These are phyloP conservation scores for Macropodus opercularis DNA, from an alignment of 2,797 vertebrate genomes.

Conservation along the genomic window DNA sequence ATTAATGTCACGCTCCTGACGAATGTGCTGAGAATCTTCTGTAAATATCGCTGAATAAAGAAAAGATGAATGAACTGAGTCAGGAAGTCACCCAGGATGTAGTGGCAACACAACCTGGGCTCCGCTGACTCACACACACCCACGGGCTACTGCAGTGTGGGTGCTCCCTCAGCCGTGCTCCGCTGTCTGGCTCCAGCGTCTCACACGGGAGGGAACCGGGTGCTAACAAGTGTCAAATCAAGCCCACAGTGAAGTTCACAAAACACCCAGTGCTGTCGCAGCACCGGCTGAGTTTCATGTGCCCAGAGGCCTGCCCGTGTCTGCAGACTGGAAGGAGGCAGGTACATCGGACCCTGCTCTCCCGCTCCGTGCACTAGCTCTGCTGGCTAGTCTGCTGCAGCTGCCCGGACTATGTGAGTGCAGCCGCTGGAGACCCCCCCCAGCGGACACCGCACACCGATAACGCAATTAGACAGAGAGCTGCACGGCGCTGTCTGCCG, in stretches of 20 bases:
- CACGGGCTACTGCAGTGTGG: slow-evolving; percentile 52
- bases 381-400: slow-evolving; percentile 60
- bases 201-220: background rate
- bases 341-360: slow-evolving; percentile 47
- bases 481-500: slow-evolving; percentile 19
- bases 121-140: slow-evolving; percentile 65
- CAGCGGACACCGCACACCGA: slow-evolving; percentile 25
- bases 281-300: slow-evolving; percentile 30
- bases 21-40: no score
- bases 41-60: slow-evolving; percentile 12
- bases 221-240: background rate
- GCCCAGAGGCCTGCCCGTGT: slow-evolving; percentile 50
- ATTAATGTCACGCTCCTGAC: no score
- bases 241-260: slow-evolving; percentile 9
- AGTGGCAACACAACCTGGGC: slow-evolving; percentile 39
- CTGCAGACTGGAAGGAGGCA: slow-evolving; percentile 28
- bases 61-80: slow-evolving; percentile 34
- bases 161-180: slow-evolving; percentile 51
- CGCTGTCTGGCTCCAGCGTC: slow-evolving; percentile 9
- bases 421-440: slow-evolving; percentile 56
- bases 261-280: slow-evolving; percentile 31
- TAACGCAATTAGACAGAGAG: background rate
- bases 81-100: slow-evolving; percentile 45
- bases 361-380: slow-evolving; percentile 38
- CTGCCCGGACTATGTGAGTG: slow-evolving; percentile 63